These are phyloP conservation scores for Clarias fuscus DNA, from an alignment of 2,797 vertebrate species.

Conservation along the genomic window DNA sequence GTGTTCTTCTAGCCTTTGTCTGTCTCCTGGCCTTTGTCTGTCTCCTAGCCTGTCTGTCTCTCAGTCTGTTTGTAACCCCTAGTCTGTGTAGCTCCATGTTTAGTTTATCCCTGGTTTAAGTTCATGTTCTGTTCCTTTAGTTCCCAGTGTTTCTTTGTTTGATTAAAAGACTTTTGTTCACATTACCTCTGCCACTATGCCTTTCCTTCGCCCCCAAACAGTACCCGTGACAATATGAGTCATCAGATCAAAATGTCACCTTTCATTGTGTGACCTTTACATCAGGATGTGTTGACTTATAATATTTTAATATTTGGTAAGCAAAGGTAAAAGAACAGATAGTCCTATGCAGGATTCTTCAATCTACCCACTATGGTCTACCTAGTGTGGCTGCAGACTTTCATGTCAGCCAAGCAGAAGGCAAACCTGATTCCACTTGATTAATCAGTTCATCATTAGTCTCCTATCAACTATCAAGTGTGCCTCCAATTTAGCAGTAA, in stretches of 20 bases:
- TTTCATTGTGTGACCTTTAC: not conserved
- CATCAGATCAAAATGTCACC: not conserved
- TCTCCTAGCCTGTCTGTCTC: too few species aligned
- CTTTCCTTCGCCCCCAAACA: too few species aligned
- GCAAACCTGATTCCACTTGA: not conserved
- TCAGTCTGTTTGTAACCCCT: too few species aligned
- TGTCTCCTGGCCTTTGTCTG: too few species aligned
- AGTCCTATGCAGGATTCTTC: not conserved
- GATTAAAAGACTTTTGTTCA: too few species aligned
- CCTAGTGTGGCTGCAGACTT: not conserved
- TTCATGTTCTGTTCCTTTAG: too few species aligned
- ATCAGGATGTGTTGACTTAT: not conserved
- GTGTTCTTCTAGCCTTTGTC: too few species aligned
- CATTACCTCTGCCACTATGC: too few species aligned
- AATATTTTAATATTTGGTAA: not conserved
- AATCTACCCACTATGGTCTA: not conserved
- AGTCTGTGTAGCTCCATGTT: too few species aligned
- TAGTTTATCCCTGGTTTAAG: too few species aligned
- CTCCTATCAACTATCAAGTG: not conserved
- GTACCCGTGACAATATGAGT: too few species aligned
- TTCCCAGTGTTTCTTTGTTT: too few species aligned
- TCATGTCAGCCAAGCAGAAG: not conserved
- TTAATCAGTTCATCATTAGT: not conserved
- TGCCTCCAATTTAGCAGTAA: not conserved
- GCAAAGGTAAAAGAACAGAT: not conserved